Conservation (phyloP, 2,113 vertebrate species). For the Mobula hypostoma region DNA sequence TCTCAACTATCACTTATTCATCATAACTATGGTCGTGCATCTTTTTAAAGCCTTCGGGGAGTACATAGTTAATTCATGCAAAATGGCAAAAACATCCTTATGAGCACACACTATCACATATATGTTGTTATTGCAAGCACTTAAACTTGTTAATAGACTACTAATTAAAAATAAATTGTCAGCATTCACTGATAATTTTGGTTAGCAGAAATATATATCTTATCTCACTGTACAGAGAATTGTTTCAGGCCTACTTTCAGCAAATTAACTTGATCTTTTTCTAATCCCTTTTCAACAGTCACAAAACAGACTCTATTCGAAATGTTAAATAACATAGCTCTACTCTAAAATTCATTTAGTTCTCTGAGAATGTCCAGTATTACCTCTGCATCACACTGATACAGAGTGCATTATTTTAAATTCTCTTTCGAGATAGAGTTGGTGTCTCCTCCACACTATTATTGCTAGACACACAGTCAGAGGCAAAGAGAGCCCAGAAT, state of each 20-base stretch:
- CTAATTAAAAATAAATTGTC: neutral
- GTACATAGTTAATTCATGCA: neutral
- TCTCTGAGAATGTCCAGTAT: neutral
- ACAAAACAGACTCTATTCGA: neutral
- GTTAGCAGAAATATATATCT: neutral
- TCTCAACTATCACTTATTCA: neutral
- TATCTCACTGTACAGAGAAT: neutral
- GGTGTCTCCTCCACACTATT: neutral
- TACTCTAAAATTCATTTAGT: neutral
- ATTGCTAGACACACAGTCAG: neutral
- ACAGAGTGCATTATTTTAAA: neutral
- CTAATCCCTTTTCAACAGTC: neutral
- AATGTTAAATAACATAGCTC: neutral
- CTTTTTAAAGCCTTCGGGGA: neutral
- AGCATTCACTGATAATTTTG: neutral
- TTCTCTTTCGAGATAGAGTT: neutral
- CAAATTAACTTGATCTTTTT: neutral
- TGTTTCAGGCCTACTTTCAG: neutral
- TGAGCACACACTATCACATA: neutral
- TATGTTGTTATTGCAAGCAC: neutral
- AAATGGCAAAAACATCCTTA: neutral
- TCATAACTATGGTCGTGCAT: neutral
- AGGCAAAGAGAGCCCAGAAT: neutral
- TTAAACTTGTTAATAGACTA: conserved; percentile 7
- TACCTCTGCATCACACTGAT: neutral